Conservation (phyloP, 2,888 invertebrate genomes). For the Plebejus melissa region DNA sequence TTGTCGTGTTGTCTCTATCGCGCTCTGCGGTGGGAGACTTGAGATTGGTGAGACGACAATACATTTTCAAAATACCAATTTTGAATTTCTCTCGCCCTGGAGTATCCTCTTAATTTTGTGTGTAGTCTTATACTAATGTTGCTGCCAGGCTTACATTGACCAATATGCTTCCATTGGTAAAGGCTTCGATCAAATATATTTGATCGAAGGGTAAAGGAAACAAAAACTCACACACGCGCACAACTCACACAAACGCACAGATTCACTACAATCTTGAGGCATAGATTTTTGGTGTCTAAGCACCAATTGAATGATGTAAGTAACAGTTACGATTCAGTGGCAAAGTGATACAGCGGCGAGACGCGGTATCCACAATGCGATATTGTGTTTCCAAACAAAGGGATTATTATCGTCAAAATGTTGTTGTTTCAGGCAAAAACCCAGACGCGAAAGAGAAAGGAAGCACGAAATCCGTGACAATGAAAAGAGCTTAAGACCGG, state of each 20-base stretch:
- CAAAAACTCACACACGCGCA: too few species aligned
- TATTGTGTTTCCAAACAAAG: slow-evolving; percentile 33
- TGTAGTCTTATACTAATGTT: too few species aligned
- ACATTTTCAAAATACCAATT: too few species aligned
- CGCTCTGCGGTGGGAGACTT: too few species aligned
- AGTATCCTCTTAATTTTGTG: too few species aligned
- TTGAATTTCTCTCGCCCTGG: too few species aligned
- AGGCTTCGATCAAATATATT: neutral
- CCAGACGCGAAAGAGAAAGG: slow-evolving; percentile 29
- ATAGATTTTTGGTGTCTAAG: neutral
- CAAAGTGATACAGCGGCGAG: slow-evolving; percentile 30
- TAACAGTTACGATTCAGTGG: slow-evolving; percentile 1
- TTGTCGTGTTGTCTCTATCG: too few species aligned
- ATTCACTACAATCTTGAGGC: neutral
- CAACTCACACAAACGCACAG: neutral
- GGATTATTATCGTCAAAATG: slow-evolving; percentile 32
- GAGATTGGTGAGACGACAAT: too few species aligned
- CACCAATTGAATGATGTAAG: neutral
- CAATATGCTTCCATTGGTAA: neutral
- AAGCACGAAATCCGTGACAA: slow-evolving; percentile 21
- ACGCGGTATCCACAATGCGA: slow-evolving; percentile 30
- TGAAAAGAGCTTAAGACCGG: slow-evolving; percentile 12
- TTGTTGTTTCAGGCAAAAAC: slow-evolving; percentile 28
- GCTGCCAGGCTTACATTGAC: too few species aligned
- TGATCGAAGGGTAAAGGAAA: neutral